These are phyloP conservation scores for Astur gentilis DNA, from an alignment of 2,113 vertebrate genomes.

Conservation along the genomic window DNA sequence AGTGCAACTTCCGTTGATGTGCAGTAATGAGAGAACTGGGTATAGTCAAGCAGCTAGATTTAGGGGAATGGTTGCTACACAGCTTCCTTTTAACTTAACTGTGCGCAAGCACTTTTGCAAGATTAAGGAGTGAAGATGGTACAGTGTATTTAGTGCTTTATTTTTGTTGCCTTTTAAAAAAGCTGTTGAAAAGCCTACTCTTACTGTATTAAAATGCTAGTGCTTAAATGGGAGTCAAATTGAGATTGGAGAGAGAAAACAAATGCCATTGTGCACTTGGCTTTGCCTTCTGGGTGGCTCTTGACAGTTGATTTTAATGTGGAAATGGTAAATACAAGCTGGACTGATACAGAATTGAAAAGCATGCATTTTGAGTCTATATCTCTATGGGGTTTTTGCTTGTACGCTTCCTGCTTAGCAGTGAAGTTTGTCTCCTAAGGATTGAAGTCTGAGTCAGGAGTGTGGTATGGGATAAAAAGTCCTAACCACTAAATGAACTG, in stretches of 20 bases:
- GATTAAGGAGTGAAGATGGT: not conserved
- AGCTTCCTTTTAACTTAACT: not conserved
- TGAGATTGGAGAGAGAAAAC: not conserved
- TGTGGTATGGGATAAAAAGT: not conserved
- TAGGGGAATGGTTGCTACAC: not conserved
- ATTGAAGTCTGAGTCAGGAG: not conserved
- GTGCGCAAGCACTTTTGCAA: not conserved
- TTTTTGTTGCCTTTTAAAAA: not conserved
- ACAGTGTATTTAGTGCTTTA: not conserved
- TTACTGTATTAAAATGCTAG: not conserved
- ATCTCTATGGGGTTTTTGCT: not conserved
- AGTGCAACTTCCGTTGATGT: not conserved
- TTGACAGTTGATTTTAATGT: not conserved
- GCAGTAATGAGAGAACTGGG: not conserved
- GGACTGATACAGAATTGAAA: not conserved
- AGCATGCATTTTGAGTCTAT: rapidly evolving
- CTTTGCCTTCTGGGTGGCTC: not conserved
- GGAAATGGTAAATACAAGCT: not conserved
- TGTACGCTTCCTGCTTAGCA: not conserved
- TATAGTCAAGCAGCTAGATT: not conserved
- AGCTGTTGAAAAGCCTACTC: not conserved
- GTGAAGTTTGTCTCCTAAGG: not conserved
- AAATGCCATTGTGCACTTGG: not conserved
- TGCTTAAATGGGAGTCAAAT: not conserved
- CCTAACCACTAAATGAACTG: not conserved